Evolutionary conservation across 2,797 vertebrate genomes (phyloP), one percentile per base, ranked within the genome.

Genomic region (Knipowitschia caucasica): DNA sequence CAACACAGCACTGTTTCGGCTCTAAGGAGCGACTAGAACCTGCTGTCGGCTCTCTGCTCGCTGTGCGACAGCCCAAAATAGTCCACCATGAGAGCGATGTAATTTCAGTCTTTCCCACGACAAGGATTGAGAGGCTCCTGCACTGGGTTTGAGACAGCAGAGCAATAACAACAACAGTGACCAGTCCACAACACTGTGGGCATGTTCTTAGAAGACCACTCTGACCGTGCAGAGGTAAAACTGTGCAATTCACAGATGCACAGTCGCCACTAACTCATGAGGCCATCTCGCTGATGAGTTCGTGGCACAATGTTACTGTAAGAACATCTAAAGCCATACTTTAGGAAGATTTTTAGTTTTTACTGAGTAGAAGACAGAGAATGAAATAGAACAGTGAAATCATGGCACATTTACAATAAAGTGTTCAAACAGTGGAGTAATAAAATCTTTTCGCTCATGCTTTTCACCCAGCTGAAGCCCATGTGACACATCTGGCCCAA

Each of bases 401-500:
- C n/a, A n/a, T n/a, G n/a, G n/a, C n/a, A n/a, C n/a, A n/a, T n/a
- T n/a, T n/a, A n/a, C n/a, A n/a, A n/a, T n/a, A n/a, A n/a, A n/a
- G n/a, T n/a, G n/a, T n/a, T n/a, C n/a, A n/a, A n/a, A n/a, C n/a
- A n/a, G n/a, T n/a, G n/a, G n/a, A n/a, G n/a, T n/a, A n/a, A n/a
- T n/a, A n/a, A n/a, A n/a, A n/a, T n/a, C n/a, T n/a, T n/a, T n/a
- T n/a, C n/a, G n/a, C n/a, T n/a, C 72, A 73, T 86, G 83, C 81
- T 88, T 90, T 85, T 92, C 61, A 87, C 90, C 90, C 92, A 95
- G 91, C 85, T 83, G 91, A 96, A 87, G 80, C 88, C 88, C 92
- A 91, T 86, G 90, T 86, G 88, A 91, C 89, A 89, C 86, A 90
- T 88, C 90, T 86, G 79, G 91, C 90, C 91, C 81, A 44, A 60